Evolutionary conservation across 2,888 invertebrate genomes (phyloP).

Genomic region (Rhopalosiphum nymphaeae): DNA sequence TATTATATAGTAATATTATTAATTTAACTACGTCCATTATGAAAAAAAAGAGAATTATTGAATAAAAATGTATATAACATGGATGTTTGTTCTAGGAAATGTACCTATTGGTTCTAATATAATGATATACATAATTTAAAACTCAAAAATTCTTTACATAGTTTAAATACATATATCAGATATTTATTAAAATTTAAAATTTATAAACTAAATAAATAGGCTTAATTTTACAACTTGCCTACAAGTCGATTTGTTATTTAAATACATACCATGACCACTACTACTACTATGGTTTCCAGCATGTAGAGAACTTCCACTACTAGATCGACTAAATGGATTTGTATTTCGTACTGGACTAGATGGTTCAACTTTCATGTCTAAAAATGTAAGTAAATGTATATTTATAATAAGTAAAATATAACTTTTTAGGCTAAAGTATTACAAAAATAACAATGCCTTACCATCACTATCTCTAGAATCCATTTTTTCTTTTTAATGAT

Average conservation of each 20-base stretch:
- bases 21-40: constrained; percentile 32
- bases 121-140: not conserved
- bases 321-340: constrained; percentile 72
- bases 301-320: constrained; percentile 83
- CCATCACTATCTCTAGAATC: constrained; percentile 63
- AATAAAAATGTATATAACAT: constrained; percentile 15
- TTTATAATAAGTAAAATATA: constrained; percentile 20
- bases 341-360: constrained; percentile 73
- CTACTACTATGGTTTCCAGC: constrained; percentile 72
- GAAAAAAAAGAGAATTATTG: constrained; percentile 1
- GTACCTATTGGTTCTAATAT: not conserved
- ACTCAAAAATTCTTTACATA: not conserved
- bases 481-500: constrained; percentile 31
- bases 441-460: not conserved
- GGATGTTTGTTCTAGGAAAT: not conserved
- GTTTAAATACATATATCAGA: not conserved
- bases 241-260: not conserved
- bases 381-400: not conserved
- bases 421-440: not conserved
- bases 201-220: not conserved
- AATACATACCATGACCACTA: constrained; percentile 68
- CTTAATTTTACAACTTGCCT: constrained; percentile 32
- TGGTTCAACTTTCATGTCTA: constrained; percentile 74
- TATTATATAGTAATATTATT: not conserved
- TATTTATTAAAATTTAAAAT: not conserved